Evolutionary conservation across 2,888 invertebrate species (phyloP), one percentile per base, ranked within the genome.

Genomic region (Parthenolecanium corni): DNA sequence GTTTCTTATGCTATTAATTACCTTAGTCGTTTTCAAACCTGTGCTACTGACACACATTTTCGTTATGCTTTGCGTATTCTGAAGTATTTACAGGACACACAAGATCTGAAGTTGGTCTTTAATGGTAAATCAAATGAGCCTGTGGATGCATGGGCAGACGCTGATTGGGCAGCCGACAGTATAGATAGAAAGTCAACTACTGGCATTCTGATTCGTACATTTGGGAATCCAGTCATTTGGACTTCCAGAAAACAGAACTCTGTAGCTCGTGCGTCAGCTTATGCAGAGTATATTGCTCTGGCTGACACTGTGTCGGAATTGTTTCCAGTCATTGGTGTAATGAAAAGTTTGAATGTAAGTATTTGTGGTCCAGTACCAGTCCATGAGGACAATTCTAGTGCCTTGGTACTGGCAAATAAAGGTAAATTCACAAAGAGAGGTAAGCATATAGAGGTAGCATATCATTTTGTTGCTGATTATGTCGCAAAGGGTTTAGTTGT

Each of bases 171-270:
- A 31, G 11, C 4, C 4, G 52, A 52, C 18, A 14, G 16, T n/a
- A 31, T 18, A 3, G 52, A 52, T 12, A 18, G 52, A 18, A 52
- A 52, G 31, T 52, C 52, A 31, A 52, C 52, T 3, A 52, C 16
- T 25, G 52, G 52, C 5, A 18, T 52, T 3, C n/a, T 24, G 9
- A 52, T 52, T 11, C 14, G 18, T 11, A 11, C 6, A 25, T 31
- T 16, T 31, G 52, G 52, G 14, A 52, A 31, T 25, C 31, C 24
- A 9, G 31, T 53, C 20, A 23, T 54, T 1, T 54, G 54, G 54
- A 54, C 21, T n/a, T 38, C 24, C 9, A 21, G 36, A 23, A 54
- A 54, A 54, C 54, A 54, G 14, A 54, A 54, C 14, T 38, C 5
- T n/a, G 42, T 54, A 2, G 21, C 40, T 1, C 5, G 54, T 20